Base-by-base conservation (phyloP, 2,797 vertebrate genomes). In the Miichthys miiuy region DNA sequence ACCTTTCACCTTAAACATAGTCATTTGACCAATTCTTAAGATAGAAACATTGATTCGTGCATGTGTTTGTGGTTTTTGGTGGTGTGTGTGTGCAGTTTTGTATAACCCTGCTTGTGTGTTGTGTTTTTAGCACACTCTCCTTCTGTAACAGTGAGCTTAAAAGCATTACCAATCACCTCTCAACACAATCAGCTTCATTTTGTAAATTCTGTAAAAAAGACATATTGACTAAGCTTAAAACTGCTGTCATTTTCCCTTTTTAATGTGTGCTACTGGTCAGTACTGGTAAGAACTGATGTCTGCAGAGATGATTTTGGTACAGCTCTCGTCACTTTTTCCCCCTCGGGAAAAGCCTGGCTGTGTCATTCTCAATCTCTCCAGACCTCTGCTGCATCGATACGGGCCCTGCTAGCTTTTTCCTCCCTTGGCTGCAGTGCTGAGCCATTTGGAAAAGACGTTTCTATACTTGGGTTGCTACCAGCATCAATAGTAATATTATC, bases 281-380 rank as follows among this genome's bases (percentile, higher is more conserved):
- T 10, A 16, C 21, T 60, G 68, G 81, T 60, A 38, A 20, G 27
- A 79, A 58, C 42, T 27, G 14, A 47, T 74, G 74, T 89, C 75
- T 80, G 73, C 67, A 72, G 79, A 68, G 80, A 85, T 87, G 87
- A 85, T 81, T 87, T 85, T 72, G 75, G 85, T 85, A 82, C 48
- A 80, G 57, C 34, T 72, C 67, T 75, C 57, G 56, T 89, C 86
- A 90, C 72, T 85, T 86, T 91, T 90, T 85, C 84, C 91, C 91
- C 76, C 79, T 52, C 13, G 7, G 80, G 85, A 84, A 71, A 80
- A 80, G 74, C 58, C 80, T 76, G 84, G 56, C 62, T 65, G 66
- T 81, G 87, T 85, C 88, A 65, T 81, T 72, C 55, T 76, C 34
- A 2, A 84, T 88, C 78, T 80, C 75, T 88, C 83, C 76, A 87